These are phyloP conservation scores for Denticeps clupeoides DNA, from an alignment of 2,797 vertebrate genomes.

Conservation along the genomic window DNA sequence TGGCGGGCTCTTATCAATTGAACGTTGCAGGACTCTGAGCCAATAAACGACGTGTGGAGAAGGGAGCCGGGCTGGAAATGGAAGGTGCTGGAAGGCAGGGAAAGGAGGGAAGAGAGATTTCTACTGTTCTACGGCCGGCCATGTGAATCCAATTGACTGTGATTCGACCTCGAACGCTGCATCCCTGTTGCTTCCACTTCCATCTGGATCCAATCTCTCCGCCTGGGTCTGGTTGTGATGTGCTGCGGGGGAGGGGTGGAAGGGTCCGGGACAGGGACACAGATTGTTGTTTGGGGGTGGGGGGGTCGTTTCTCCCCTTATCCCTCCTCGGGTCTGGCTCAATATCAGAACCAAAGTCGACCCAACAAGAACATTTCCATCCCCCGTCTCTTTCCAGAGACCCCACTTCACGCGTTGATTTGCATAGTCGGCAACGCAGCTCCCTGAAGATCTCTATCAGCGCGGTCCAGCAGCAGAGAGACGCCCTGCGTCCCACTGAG, in stretches of 20 bases:
- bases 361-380: too few species aligned
- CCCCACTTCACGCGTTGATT: conserved; percentile 7
- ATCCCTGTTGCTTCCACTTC: conserved; percentile 12
- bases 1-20: too few species aligned
- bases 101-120: background rate
- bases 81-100: background rate
- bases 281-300: conserved; percentile 7
- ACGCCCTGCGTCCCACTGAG: conserved; percentile 20
- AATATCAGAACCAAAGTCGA: too few species aligned
- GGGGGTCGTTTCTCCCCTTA: background rate
- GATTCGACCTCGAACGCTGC: conserved; percentile 21
- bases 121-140: conserved; percentile 14
- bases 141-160: conserved; percentile 24
- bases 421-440: conserved; percentile 16
- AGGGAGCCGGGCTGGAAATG: background rate
- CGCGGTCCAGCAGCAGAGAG: conserved; percentile 20
- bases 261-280: background rate
- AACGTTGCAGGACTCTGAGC: too few species aligned
- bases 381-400: too few species aligned
- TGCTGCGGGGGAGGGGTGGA: background rate
- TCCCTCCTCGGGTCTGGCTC: conserved; percentile 1
- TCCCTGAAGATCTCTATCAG: conserved; percentile 30
- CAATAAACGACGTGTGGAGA: background rate
- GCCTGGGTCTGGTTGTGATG: conserved; percentile 21
- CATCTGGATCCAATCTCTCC: conserved; percentile 32